A percentile compares a stretch with the other conserved stretches of the same genome.
Evolutionary conservation across 2,797 vertebrate species (phyloP).

Genomic region (Sebastes diploproa): DNA sequence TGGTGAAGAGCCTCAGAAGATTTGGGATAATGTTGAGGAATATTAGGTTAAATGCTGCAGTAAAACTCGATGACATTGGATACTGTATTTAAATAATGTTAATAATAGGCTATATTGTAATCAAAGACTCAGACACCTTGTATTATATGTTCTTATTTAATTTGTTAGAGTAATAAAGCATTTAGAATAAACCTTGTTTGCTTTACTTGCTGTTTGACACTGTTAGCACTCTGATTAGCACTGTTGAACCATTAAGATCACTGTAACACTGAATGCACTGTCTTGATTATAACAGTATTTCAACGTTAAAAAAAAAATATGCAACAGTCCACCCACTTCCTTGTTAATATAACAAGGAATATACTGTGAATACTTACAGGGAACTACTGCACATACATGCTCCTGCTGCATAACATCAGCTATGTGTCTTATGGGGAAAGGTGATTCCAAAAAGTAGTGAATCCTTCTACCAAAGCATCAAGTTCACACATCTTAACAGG

Average conservation of each 20-base stretch:
- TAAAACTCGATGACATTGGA: constrained; percentile 64
- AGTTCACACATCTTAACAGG: not conserved
- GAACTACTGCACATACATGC: not conserved
- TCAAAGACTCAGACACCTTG: constrained; percentile 77
- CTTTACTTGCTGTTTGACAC: not conserved
- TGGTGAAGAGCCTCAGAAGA: constrained; percentile 31
- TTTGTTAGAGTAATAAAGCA: constrained; percentile 86
- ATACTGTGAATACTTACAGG: not conserved
- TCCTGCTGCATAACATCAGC: not conserved
- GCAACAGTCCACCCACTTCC: not conserved
- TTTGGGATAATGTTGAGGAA: constrained; percentile 42
- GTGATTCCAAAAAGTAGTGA: no score
- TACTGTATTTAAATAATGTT: constrained; percentile 88
- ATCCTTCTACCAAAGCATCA: not conserved
- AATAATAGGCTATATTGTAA: constrained; percentile 86
- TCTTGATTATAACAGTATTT: not conserved
- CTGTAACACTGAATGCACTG: not conserved
- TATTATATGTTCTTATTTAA: constrained; percentile 87
- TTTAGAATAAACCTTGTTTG: constrained; percentile 73
- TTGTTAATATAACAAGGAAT: not conserved
- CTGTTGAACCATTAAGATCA: not conserved
- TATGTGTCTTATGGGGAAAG: not conserved
- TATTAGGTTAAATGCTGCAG: constrained; percentile 67
- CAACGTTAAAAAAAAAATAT: not conserved
- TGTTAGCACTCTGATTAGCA: not conserved